Percentiles rank a stretch among this genome's conserved stretches.
These are phyloP conservation scores for Salpingus planirostris DNA, from an alignment of 2,888 invertebrate species.

Conservation along the genomic window DNA sequence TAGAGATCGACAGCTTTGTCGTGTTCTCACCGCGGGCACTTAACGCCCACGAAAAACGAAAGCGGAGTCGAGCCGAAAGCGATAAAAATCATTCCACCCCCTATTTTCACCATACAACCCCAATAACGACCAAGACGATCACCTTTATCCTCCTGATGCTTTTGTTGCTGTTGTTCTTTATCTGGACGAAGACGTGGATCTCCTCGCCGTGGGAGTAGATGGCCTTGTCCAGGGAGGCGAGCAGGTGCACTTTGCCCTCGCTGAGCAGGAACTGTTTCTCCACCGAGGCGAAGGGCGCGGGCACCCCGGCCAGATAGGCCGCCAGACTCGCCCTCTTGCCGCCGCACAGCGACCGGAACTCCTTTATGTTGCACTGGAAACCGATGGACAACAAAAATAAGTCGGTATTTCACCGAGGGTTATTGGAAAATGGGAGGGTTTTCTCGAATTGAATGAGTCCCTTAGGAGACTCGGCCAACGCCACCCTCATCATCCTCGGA, in stretches of 20 bases:
- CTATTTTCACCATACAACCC: too few species aligned
- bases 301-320: conserved; percentile 39
- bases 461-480: too few species aligned
- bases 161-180: conserved; percentile 75
- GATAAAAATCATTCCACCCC: too few species aligned
- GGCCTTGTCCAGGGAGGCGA: conserved; percentile 72
- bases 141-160: conserved; percentile 80
- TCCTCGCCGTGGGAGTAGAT: conserved; percentile 78
- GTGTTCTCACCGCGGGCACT: too few species aligned
- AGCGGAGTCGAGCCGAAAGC: too few species aligned
- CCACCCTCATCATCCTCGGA: too few species aligned
- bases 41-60: too few species aligned
- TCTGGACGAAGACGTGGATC: conserved; percentile 61
- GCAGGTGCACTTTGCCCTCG: conserved; percentile 71
- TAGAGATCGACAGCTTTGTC: too few species aligned
- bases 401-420: neutral
- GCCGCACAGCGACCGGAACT: conserved; percentile 30
- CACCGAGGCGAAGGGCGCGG: conserved; percentile 60
- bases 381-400: neutral
- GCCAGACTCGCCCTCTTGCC: conserved; percentile 35
- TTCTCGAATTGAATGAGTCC: too few species aligned
- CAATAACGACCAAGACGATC: too few species aligned
- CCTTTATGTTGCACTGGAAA: conserved; percentile 12
- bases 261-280: conserved; percentile 81
- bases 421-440: too few species aligned